Conservation (phyloP, 2,797 vertebrate species). For the Masticophis lateralis region DNA sequence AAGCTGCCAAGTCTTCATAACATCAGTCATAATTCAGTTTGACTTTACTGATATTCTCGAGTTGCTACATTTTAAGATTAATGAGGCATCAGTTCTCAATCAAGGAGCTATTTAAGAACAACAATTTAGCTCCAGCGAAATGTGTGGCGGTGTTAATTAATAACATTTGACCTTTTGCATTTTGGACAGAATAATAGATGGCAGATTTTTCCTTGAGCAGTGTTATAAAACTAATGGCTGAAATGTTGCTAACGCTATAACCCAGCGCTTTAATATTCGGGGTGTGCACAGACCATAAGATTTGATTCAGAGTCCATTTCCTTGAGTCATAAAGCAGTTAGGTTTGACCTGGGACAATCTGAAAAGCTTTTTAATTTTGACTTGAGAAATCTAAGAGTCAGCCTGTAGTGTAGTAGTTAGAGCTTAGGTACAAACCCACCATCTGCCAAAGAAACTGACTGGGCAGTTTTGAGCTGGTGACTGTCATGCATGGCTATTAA, state of each 20-base stretch:
- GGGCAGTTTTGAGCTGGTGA: neutral
- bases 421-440: neutral
- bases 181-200: conserved; percentile 56
- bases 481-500: neutral
- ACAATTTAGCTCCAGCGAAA: conserved; percentile 56
- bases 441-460: neutral
- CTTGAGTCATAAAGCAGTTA: neutral
- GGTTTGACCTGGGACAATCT: neutral
- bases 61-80: conserved; percentile 64
- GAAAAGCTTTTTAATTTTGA: neutral
- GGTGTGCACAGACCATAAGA: neutral
- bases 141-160: conserved; percentile 64
- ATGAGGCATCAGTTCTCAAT: conserved; percentile 67
- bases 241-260: conserved; percentile 4
- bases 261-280: neutral
- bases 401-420: neutral
- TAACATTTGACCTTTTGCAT: conserved; percentile 67
- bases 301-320: neutral
- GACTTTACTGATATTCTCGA: conserved; percentile 57
- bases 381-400: neutral
- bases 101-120: conserved; percentile 62
- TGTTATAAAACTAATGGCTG: conserved; percentile 52
- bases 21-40: conserved; percentile 57
- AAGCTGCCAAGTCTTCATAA: conserved; percentile 27
- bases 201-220: conserved; percentile 41